Conservation (phyloP, 2,797 vertebrate genomes). For the Cossypha heuglini region DNA sequence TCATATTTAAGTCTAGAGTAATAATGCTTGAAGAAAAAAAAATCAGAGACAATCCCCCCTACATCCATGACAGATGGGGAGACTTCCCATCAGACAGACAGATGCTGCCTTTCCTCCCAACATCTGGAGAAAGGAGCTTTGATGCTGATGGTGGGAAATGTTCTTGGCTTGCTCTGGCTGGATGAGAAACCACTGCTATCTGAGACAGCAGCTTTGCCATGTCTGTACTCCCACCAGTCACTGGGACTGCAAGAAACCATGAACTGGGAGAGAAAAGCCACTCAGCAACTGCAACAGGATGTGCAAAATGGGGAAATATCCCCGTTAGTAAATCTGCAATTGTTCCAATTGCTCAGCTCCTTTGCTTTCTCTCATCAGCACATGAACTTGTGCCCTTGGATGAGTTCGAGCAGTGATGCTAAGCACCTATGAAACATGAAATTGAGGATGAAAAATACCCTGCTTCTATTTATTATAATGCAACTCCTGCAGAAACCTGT, state of each 20-base stretch:
- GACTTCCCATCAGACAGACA: background rate
- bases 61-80: background rate
- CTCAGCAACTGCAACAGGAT: background rate
- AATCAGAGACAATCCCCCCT: background rate
- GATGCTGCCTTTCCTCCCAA: conserved; percentile 19
- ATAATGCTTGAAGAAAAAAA: background rate
- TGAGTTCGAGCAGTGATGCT: background rate
- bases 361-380: background rate
- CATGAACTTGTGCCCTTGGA: background rate
- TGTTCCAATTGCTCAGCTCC: background rate
- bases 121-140: conserved; percentile 28
- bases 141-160: conserved; percentile 39
- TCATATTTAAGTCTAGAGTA: background rate
- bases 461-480: background rate
- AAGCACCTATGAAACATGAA: background rate
- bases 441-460: background rate
- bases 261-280: background rate
- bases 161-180: conserved; percentile 36
- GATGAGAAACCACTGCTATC: background rate
- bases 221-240: background rate
- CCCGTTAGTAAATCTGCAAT: accelerated
- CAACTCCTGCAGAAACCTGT: background rate
- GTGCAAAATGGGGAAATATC: background rate
- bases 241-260: background rate
- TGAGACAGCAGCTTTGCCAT: background rate